Percentiles rank a stretch among this genome's conserved stretches.
phyloP scores from a whole-genome alignment of 2,797 vertebrate genomes.

The Apogon talboti region DNA sequence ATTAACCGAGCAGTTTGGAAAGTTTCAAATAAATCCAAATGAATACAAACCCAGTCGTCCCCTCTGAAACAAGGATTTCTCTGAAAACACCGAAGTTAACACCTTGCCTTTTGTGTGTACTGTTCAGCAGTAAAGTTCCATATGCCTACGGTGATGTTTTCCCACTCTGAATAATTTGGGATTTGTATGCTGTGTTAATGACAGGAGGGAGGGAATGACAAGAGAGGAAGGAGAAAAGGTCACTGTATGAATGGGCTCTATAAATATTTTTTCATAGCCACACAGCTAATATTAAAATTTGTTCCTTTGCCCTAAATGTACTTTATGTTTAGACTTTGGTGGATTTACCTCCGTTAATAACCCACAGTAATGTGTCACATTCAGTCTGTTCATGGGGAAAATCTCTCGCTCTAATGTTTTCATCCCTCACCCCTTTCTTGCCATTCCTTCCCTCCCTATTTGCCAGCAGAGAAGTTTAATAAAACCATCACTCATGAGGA shows the following conservation, averaged over 20 bases:
- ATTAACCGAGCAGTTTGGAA: conserved; percentile 68
- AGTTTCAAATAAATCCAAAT: conserved; percentile 68
- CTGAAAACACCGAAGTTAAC: conserved; percentile 47
- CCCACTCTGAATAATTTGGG: conserved; percentile 58
- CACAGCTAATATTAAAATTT: conserved; percentile 51
- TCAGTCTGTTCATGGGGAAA: conserved; percentile 31
- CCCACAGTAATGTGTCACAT: conserved; percentile 39
- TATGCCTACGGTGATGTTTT: conserved; percentile 64
- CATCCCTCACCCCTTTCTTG: conserved; percentile 1
- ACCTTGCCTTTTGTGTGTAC: conserved; percentile 68
- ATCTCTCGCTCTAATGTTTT: conserved; percentile 20
- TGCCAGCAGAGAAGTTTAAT: conserved; percentile 64
- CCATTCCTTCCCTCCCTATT: conserved; percentile 31
- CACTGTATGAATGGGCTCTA: conserved; percentile 62
- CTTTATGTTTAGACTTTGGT: conserved; percentile 41
- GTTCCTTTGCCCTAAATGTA: conserved; percentile 40
- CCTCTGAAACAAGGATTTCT: conserved; percentile 68
- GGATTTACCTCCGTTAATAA: conserved; percentile 46
- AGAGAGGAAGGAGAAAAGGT: conserved; percentile 62
- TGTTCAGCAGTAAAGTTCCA: conserved; percentile 70
- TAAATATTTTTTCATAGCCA: conserved; percentile 49
- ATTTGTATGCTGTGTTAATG: conserved; percentile 73
- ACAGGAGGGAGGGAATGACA: conserved; percentile 56
- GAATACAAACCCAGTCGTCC: conserved; percentile 62
- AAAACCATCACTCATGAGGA: conserved; percentile 66